phyloP scores from a whole-genome alignment of 2,113 vertebrate species.

The Calcarius ornatus region DNA sequence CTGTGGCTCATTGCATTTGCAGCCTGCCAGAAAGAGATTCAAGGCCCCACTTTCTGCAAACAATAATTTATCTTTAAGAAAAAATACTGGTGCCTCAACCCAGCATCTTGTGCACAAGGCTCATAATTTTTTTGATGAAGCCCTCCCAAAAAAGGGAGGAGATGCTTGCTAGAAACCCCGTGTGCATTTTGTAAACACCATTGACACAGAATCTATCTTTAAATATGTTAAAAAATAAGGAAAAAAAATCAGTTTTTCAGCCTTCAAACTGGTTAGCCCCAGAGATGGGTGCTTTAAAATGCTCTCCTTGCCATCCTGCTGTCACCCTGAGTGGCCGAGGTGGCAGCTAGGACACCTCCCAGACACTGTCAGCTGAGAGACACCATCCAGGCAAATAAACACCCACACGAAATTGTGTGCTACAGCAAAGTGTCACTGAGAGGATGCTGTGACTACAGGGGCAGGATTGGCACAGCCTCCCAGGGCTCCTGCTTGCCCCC shows the following conservation, averaged over 20 bases:
- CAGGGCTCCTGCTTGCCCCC: not conserved
- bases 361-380: not conserved
- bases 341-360: not conserved
- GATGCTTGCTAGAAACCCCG: not conserved
- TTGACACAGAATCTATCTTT: accelerated
- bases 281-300: not conserved
- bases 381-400: not conserved
- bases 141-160: accelerated
- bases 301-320: not conserved
- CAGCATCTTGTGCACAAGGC: accelerated
- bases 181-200: not conserved
- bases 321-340: accelerated
- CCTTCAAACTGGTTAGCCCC: not conserved
- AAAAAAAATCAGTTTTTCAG: not conserved
- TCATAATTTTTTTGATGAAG: not conserved
- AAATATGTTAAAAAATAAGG: not conserved
- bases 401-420: accelerated
- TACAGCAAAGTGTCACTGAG: not conserved
- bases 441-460: not conserved
- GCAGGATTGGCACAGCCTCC: accelerated
- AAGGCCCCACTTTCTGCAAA: not conserved
- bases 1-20: not conserved
- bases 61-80: not conserved
- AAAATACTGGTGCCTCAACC: not conserved
- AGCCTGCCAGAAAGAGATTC: not conserved